A percentile compares a stretch with the other conserved stretches of the same genome.
These are phyloP conservation scores for Cephus pygmeus DNA, from an alignment of 2,888 invertebrate genomes.

Conservation along the genomic window DNA sequence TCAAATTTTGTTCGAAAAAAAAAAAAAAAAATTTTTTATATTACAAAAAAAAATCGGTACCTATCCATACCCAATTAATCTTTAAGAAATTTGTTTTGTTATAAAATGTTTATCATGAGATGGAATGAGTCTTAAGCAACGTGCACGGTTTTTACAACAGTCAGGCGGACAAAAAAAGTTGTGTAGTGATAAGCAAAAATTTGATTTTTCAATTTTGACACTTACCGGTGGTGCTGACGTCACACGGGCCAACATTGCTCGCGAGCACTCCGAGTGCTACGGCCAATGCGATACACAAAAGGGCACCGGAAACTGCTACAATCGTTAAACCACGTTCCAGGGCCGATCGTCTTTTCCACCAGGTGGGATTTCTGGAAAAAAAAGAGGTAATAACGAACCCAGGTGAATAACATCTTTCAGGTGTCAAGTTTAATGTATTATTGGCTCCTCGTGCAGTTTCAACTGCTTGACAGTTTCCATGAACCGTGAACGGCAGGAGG, in stretches of 20 bases:
- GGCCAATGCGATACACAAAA: slow-evolving; percentile 73
- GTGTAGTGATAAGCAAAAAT: neutral
- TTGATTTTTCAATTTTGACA: neutral
- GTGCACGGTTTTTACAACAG: neutral
- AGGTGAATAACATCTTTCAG: neutral
- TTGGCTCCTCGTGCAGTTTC: neutral
- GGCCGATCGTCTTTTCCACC: slow-evolving; percentile 82
- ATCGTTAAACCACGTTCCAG: slow-evolving; percentile 78
- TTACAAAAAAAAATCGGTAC: neutral
- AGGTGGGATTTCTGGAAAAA: slow-evolving; percentile 78
- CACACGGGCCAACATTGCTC: slow-evolving; percentile 44
- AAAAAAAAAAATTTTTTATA: too few species aligned
- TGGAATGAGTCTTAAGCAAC: neutral
- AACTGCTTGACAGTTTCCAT: neutral
- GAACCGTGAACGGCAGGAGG: neutral
- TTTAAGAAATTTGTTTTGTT: neutral
- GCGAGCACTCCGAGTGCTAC: slow-evolving; percentile 66
- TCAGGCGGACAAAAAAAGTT: neutral
- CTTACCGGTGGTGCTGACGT: slow-evolving; percentile 24
- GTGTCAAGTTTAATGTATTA: neutral
- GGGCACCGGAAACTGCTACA: slow-evolving; percentile 72
- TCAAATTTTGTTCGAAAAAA: neutral
- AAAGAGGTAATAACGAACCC: slow-evolving; percentile 37
- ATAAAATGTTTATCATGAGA: neutral
- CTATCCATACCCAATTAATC: neutral